Conservation (phyloP, 2,888 invertebrate species). For the Chloromyia formosa region DNA sequence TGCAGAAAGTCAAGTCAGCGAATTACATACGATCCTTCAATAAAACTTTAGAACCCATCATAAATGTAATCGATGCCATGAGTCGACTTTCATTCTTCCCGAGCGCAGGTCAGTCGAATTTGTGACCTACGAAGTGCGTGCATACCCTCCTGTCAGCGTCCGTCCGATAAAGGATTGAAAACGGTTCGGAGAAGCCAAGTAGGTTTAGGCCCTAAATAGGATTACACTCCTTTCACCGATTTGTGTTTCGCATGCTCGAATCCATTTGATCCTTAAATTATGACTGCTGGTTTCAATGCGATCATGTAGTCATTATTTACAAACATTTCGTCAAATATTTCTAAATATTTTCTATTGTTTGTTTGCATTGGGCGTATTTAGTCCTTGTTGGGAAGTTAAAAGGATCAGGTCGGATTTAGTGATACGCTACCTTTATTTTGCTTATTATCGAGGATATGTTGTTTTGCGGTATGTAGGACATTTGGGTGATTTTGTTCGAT, state of each 20-base stretch:
- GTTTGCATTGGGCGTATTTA: conserved; percentile 7
- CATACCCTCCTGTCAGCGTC: not conserved
- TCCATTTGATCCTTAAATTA: conserved; percentile 10
- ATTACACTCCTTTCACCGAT: not conserved
- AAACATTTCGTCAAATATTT: conserved; percentile 31
- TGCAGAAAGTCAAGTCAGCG: not conserved
- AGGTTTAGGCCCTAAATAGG: not conserved
- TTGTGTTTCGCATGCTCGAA: not conserved
- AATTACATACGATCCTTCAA: conserved; percentile 3
- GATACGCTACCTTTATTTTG: too few relatives aligned
- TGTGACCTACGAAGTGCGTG: not conserved
- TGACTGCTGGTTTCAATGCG: not conserved
- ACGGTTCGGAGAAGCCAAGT: not conserved
- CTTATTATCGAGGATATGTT: too few relatives aligned
- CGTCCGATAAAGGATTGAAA: conserved; percentile 5
- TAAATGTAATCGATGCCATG: conserved; percentile 21
- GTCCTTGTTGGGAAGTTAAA: not conserved
- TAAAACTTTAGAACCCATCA: conserved; percentile 16
- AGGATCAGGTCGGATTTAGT: not conserved
- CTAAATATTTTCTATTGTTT: conserved; percentile 37
- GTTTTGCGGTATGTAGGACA: too few relatives aligned
- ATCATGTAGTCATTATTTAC: conserved; percentile 3
- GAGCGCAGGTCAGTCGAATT: not conserved
- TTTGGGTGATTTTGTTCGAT: too few relatives aligned
- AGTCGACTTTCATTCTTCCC: conserved; percentile 26